A percentile compares a stretch with the other conserved stretches of the same genome.
These are phyloP conservation scores for Drosophila acutilabella DNA, from an alignment of 2,888 invertebrate species.

Conservation along the genomic window DNA sequence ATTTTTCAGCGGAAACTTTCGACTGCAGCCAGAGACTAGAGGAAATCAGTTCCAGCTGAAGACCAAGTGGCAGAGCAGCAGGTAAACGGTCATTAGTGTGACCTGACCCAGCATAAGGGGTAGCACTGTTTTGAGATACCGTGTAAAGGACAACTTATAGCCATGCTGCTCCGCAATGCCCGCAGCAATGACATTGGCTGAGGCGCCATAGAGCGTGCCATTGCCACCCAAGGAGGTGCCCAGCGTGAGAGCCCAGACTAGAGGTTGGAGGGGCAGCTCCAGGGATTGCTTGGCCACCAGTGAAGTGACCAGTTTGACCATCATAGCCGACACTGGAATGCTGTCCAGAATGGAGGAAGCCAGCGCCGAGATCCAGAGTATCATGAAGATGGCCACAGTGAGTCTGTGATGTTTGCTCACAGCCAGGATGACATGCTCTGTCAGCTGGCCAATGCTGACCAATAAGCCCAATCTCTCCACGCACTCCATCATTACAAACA, in stretches of 20 bases:
- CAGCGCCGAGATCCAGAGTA: slow-evolving; percentile 94
- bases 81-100: slow-evolving; percentile 88
- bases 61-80: slow-evolving; percentile 89
- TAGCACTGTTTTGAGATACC: slow-evolving; percentile 94
- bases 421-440: slow-evolving; percentile 88
- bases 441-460: slow-evolving; percentile 91
- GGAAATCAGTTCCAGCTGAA: slow-evolving; percentile 84
- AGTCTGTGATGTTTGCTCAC: slow-evolving; percentile 88
- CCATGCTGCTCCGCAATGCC: slow-evolving; percentile 97
- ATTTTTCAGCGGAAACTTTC: neutral
- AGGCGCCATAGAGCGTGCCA: slow-evolving; percentile 95
- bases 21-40: neutral
- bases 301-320: slow-evolving; percentile 92
- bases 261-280: slow-evolving; percentile 90
- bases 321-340: slow-evolving; percentile 96
- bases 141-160: slow-evolving; percentile 92
- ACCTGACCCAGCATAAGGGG: slow-evolving; percentile 92
- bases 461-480: slow-evolving; percentile 92
- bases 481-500: slow-evolving; percentile 86
- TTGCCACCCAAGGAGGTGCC: slow-evolving; percentile 97
- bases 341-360: slow-evolving; percentile 96
- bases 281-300: slow-evolving; percentile 89
- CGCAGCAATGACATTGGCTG: slow-evolving; percentile 95
- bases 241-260: slow-evolving; percentile 94
- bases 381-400: slow-evolving; percentile 91